phyloP scores from a whole-genome alignment of 2,797 vertebrate genomes.

The Notolepis coatsorum region DNA sequence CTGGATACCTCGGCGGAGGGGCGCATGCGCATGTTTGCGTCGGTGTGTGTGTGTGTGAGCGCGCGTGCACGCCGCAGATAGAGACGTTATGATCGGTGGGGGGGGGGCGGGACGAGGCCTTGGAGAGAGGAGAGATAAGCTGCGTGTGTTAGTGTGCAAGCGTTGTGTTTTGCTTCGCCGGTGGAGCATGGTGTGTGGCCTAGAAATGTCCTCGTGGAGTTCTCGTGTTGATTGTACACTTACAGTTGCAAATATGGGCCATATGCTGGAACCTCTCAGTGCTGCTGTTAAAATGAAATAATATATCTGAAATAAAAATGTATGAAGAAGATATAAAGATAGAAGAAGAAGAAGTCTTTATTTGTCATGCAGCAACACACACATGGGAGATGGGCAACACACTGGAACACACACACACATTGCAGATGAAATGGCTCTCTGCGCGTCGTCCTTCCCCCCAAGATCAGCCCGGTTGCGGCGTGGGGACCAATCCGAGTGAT shows the following conservation, averaged over 20 bases:
- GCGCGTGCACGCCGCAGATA: slow-evolving; percentile 57
- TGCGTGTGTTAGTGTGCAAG: slow-evolving; percentile 54
- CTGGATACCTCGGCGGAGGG: slow-evolving; percentile 84
- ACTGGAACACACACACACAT: too few species aligned
- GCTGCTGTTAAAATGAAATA: slow-evolving; percentile 37
- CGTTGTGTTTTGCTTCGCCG: slow-evolving; percentile 54
- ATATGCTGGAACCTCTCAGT: slow-evolving; percentile 36
- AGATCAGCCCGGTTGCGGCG: too few species aligned
- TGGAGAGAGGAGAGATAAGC: slow-evolving; percentile 70
- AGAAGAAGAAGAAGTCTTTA: too few species aligned
- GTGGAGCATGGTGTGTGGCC: slow-evolving; percentile 46
- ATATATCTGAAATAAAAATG: too few species aligned
- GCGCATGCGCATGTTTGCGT: background rate
- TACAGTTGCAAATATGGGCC: slow-evolving; percentile 59
- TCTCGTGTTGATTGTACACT: slow-evolving; percentile 58
- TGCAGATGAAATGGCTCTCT: too few species aligned
- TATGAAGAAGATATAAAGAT: too few species aligned
- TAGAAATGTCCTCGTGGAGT: slow-evolving; percentile 58
- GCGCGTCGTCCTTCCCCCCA: too few species aligned
- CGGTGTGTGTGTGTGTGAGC: slow-evolving; percentile 4
- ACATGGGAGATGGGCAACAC: too few species aligned
- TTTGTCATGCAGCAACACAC: too few species aligned
- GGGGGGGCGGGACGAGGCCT: too few species aligned
- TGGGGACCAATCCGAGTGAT: too few species aligned
- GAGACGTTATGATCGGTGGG: slow-evolving; percentile 70